These are phyloP conservation scores for Rhopalosiphum nymphaeae DNA, from an alignment of 2,888 invertebrate genomes.

Conservation along the genomic window DNA sequence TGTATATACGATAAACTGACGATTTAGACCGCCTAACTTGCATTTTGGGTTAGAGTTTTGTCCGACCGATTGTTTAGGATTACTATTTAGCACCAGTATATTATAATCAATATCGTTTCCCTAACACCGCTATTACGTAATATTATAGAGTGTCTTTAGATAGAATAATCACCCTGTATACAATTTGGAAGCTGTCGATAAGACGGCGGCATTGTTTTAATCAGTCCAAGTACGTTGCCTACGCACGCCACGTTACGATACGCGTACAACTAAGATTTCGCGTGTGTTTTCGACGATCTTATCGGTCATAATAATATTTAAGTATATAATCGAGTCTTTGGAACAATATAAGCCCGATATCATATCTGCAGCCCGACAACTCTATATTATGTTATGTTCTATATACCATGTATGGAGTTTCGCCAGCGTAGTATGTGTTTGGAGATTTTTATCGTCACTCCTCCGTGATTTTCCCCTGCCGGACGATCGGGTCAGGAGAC, in stretches of 20 bases:
- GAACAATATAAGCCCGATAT: background rate
- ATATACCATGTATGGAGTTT: background rate
- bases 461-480: background rate
- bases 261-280: background rate
- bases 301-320: background rate
- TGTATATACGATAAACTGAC: background rate
- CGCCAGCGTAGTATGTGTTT: background rate
- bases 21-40: background rate
- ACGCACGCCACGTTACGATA: background rate
- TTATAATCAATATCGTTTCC: background rate
- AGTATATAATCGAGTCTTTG: background rate
- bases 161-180: background rate
- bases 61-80: background rate
- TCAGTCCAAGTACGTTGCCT: background rate
- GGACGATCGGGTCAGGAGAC: background rate
- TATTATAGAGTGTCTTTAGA: background rate
- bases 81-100: background rate
- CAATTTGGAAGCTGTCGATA: background rate
- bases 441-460: background rate
- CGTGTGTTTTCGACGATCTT: background rate
- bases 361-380: background rate
- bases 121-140: background rate
- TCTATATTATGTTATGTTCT: background rate
- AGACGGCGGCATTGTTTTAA: background rate
- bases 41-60: background rate